Base-by-base conservation (phyloP, 1,140 invertebrate species). In the Olivierus martensii region DNA sequence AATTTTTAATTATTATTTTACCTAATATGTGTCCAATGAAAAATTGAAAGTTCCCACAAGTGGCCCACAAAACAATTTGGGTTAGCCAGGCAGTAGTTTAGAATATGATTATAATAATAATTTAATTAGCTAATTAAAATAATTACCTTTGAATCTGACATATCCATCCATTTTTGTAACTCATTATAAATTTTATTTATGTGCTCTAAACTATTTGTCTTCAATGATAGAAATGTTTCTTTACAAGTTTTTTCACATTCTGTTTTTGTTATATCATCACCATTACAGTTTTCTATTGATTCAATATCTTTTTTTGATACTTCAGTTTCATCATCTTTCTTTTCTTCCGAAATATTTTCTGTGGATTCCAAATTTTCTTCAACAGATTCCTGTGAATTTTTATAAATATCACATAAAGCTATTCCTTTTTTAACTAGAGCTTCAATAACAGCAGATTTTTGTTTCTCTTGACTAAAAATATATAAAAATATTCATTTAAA, bases 381-480 rank as follows among this genome's bases (percentile, higher is more conserved):
- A 19, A 18, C 5, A 35, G 10, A 19, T 4, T 50, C 34, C 43
- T n/a, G 12, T 10, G 38, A 36, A 56, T 15, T 42, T 53, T 43
- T 9, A 46, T 44, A 38, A 22, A 86, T 64, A 52, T 83, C 77
- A 57, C 78, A 79, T 37, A 85, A 62, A 42, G 81, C 83, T 61
- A 78, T 77, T 41, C 83, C 87, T 68, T 80, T 82, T 52, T 80
- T 80, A 37, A 78, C 75, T 17, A 88, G 67, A 15, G 84, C 80
- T 58, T 93, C 87, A 36, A 92, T 69, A 36, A 89, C 69, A 52
- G 76, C 78, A 43, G 67, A 76, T 64, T 82, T 86, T 62, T 85
- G 80, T 62, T 84, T 85, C 37, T 94, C 89, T 77, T 88, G 73
- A 49, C 83, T 83, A 63, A 47, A 71, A 70, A 28, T n/a, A n/a